phyloP scores from a whole-genome alignment of 2,888 invertebrate species.

The Drosophila algonquin region DNA sequence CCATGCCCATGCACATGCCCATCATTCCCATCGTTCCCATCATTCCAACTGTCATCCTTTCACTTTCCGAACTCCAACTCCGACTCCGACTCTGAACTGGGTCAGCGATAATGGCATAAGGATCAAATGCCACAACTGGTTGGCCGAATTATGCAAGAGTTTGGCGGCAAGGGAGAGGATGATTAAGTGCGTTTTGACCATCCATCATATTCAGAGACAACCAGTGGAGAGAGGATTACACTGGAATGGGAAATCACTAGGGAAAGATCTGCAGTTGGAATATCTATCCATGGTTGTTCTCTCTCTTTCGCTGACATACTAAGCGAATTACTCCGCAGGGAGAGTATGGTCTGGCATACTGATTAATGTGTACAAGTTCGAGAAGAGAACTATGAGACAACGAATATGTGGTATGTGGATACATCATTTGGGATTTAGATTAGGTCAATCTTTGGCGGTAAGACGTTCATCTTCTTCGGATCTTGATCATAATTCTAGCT shows the following conservation, averaged over 20 bases:
- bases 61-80: slow-evolving; percentile 48
- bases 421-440: not conserved
- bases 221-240: slow-evolving; percentile 6
- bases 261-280: not conserved
- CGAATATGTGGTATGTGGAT: not conserved
- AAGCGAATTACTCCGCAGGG: not conserved
- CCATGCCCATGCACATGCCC: not conserved
- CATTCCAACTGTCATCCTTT: slow-evolving; percentile 50
- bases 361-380: not conserved
- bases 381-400: not conserved
- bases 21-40: not conserved
- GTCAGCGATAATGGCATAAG: slow-evolving; percentile 48
- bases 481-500: too few species aligned
- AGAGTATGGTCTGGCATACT: not conserved
- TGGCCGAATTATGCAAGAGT: slow-evolving; percentile 30
- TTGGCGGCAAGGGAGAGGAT: not conserved
- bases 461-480: not conserved
- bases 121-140: slow-evolving; percentile 47
- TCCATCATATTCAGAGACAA: slow-evolving; percentile 17
- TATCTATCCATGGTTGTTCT: not conserved
- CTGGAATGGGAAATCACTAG: not conserved
- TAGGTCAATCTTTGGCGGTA: not conserved
- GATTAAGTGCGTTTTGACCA: slow-evolving; percentile 19
- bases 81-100: slow-evolving; percentile 44
- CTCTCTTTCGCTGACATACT: not conserved